Base-by-base conservation (phyloP, 92 coral and sea anemone species). In the Desmophyllum pertusum region DNA sequence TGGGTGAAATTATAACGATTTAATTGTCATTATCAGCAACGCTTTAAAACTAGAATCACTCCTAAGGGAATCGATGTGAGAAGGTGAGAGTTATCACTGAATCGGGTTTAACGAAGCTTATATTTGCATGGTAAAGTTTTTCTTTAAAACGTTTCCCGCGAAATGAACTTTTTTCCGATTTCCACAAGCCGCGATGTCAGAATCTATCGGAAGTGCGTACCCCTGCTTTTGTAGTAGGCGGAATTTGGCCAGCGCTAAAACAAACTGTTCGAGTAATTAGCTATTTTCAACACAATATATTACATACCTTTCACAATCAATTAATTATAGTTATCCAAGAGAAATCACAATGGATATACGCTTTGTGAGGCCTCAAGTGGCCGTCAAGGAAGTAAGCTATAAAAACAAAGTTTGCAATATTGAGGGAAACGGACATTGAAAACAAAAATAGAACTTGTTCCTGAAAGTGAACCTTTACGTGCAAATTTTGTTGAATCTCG, bases 201-300 rank as follows among this genome's bases (percentile, higher is more conserved):
- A 10, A 82, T 39, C 55, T 31, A 61, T 78, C 91, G 94, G 89
- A 88, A 88, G 75, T 86, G 88, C 83, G 75, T 82, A 25, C 14
- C 40, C 41, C 19, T 31, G 55, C 40, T 86, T 78, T 81, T 93
- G 88, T 83, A 68, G 81, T 81, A 86, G 94, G 93, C 98, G 98
- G 93, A 89, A 89, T 85, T 84, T 69, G 78, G 66, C 39, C 65
- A 76, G 45, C 86, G 43, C 45, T 69, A 69, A 89, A 92, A 87
- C 89, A 91, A 94, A 92, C 90, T 92, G 59, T 52, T 46, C 50
- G 51, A 82, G 89, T 83, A 92, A 92, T 92, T 86, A 88, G 85
- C 84, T 51, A 45, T 81, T 85, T 84, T 83, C 86, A 70, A 64
- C 84, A 92, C 91, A 86, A 84, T 86, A 78, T 51, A 78, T 73